Evolutionary conservation across 1,140 invertebrate genomes (phyloP), one percentile per base, ranked within the genome.

Genomic region (Aradophagus sp.): DNA sequence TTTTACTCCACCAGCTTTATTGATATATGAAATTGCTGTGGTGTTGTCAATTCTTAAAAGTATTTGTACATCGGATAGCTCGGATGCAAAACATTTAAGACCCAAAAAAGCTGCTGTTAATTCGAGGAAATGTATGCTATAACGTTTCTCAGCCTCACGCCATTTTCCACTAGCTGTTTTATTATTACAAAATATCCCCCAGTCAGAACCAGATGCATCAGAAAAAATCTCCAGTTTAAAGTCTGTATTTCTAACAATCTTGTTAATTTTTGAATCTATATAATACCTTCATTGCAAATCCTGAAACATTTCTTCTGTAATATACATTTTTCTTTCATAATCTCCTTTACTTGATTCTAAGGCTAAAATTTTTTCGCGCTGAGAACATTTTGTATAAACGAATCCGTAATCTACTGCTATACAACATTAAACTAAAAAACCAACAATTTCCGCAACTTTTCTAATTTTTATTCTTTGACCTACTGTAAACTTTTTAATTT

Each of bases 101-200:
- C 59, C 76, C 3, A 78, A 27, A 59, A 80, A 81, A 2, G 55
- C 69, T 0, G 83, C 78, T 20, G 75, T 26, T 0, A 83, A 19
- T 50, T 84, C 80, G 48, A 84, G 70, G 53, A 76, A 81, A 71
- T 85, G 83, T 16, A 84, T 84, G 16, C 20, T 52, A 55, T 76
- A 39, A 5, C 32, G 1, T 7, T 47, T 72, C 74, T 79, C 34
- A 4, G 10, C 0, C 11, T 11, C 39, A 62, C 59, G 52, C 82
- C 80, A 83, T 23, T 16, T 36, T 0, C 79, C 83, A 38, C 72
- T 44, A 1, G 55, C 58, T 32, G 13, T 50, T 7, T 59, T 3
- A 5, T 50, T 42, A 5, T 76, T 67, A 44, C 74, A 82, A 31
- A 69, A 23, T 0, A 75, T 59, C 1, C 78, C 83, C 81, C 79